Evolutionary conservation across 1,140 invertebrate species (phyloP).

Genomic region (Papilio polytes): DNA sequence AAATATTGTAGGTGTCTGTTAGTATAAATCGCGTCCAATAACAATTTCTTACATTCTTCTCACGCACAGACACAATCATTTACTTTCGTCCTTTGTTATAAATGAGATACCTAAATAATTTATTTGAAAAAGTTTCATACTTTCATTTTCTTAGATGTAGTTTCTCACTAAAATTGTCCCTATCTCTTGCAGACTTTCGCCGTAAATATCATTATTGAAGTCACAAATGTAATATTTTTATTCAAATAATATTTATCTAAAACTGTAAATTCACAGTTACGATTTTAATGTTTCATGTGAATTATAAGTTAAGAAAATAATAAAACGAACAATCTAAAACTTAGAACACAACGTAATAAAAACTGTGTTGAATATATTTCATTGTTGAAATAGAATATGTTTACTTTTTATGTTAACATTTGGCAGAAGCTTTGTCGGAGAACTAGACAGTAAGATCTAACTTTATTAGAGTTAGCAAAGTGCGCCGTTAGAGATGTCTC

Average conservation of each 20-base stretch:
- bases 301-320: neutral
- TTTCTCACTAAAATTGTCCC: constrained; percentile 12
- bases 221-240: neutral
- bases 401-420: neutral
- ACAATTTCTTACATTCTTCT: constrained; percentile 18
- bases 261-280: neutral
- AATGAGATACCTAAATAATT: constrained; percentile 23
- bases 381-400: neutral
- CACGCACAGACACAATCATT: constrained; percentile 17
- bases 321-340: neutral
- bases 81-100: constrained; percentile 12
- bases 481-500: constrained; percentile 9
- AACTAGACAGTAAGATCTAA: constrained; percentile 13
- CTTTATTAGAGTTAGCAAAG: constrained; percentile 17
- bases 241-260: neutral
- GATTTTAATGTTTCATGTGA: neutral
- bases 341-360: neutral
- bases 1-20: neutral
- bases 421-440: neutral
- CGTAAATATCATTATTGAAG: neutral
- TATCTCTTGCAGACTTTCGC: neutral
- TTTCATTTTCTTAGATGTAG: constrained; percentile 15
- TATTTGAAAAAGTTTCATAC: constrained; percentile 18
- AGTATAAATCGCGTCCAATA: constrained; percentile 10
- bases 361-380: neutral